phyloP scores from a whole-genome alignment of 1,140 invertebrate genomes.

The Neuroterus valhalla region DNA sequence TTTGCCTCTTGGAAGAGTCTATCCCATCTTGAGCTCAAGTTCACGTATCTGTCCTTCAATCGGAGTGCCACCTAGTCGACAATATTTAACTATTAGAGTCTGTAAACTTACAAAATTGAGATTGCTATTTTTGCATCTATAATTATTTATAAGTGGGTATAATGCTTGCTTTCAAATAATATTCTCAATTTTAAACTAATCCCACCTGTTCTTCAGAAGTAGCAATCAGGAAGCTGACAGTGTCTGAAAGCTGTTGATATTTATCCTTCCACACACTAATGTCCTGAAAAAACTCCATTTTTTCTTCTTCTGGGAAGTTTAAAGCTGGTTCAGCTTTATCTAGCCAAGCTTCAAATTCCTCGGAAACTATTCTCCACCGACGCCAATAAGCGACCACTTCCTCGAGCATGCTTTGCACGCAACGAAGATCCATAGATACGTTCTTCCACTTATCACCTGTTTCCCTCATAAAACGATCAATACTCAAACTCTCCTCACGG shows the following conservation, averaged over 20 bases:
- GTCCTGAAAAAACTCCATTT: slow-evolving; percentile 93
- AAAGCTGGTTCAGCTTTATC: slow-evolving; percentile 86
- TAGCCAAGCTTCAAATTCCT: slow-evolving; percentile 88
- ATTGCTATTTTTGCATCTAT: too few relatives aligned
- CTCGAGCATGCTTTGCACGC: slow-evolving; percentile 91
- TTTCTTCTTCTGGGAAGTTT: slow-evolving; percentile 86
- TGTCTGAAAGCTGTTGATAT: slow-evolving; percentile 87
- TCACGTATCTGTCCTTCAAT: slow-evolving; percentile 84
- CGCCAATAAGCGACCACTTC: slow-evolving; percentile 93
- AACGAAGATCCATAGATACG: slow-evolving; percentile 91
- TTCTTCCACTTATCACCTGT: slow-evolving; percentile 92
- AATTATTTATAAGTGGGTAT: too few relatives aligned
- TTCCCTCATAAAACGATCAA: slow-evolving; percentile 90
- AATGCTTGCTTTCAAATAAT: too few relatives aligned
- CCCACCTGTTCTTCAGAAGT: slow-evolving; percentile 83
- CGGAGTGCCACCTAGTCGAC: slow-evolving; percentile 79
- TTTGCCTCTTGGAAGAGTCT: slow-evolving; percentile 87
- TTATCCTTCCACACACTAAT: slow-evolving; percentile 93
- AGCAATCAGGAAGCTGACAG: slow-evolving; percentile 91
- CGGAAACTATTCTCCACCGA: slow-evolving; percentile 83
- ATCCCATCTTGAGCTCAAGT: slow-evolving; percentile 87
- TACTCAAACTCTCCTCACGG: slow-evolving; percentile 83
- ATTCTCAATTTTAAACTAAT: too few relatives aligned
- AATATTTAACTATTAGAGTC: background rate
- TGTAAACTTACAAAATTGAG: too few relatives aligned